Evolutionary conservation across 2,113 vertebrate species (phyloP), one percentile per base, ranked within the genome.

Genomic region (Lamprologus tigripictilis): DNA sequence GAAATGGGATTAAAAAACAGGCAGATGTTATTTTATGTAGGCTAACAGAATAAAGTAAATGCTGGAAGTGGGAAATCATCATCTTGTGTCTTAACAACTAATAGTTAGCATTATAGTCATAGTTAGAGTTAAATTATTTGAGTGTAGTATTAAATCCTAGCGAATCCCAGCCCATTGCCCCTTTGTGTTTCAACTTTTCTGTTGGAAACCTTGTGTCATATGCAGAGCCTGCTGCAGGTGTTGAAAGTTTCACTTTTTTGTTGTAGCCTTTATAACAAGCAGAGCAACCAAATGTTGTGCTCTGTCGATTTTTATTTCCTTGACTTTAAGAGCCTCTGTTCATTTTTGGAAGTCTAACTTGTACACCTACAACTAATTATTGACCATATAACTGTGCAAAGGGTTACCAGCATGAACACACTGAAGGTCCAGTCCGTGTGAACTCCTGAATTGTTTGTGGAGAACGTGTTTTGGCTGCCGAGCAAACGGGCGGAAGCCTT

Each of bases 371-470:
- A 54, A 9, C 31, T 83, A 58, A 83, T 88, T 66, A 80, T 40
- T 68, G 68, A 28, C 71, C 73, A 45, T 81, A 26, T 81, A 76
- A 83, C n/a, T 61, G 86, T 86, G 83, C 61, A 37, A 63, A 79
- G n/a, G 66, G 78, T 82, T 66, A 80, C 81, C 51, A 5, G 19
- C n/a, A 3, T 87, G 63, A 86, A 55, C 81, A 66, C 7, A 83
- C 14, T 80, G 86, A 89, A 82, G 92, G 90, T 35, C 92, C 49
- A 40, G 45, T 90, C 83, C 45, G 58, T 93, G 91, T 90, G 88
- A 95, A 92, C 90, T 86, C 79, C 55, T 47, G 89, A 89, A 89
- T 93, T 94, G 91, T 93, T 93, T 92, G 86, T 28, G 57, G 45
- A 35, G 63, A 88, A 87, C 86, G 88, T 93, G 92, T 94, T 93